Percentiles rank a stretch among this genome's conserved stretches.
These are phyloP conservation scores for Thera obeliscata DNA, from an alignment of 2,888 invertebrate genomes.

Conservation along the genomic window DNA sequence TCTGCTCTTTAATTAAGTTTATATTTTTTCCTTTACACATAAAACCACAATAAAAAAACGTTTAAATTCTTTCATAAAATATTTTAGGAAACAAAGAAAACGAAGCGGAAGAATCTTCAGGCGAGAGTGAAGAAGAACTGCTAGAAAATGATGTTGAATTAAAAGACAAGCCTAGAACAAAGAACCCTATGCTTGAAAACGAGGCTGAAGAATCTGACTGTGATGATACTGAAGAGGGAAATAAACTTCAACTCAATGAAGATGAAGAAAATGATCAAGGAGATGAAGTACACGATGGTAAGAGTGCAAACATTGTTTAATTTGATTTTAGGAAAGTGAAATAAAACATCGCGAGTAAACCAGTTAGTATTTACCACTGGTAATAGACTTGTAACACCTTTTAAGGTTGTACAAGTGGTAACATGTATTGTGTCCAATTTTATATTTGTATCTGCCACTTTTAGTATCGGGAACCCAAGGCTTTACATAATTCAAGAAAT, in stretches of 20 bases:
- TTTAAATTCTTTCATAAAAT: background rate
- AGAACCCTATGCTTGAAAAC: slow-evolving; percentile 72
- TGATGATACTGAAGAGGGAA: slow-evolving; percentile 51
- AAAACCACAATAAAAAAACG: no score
- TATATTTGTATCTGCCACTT: no score
- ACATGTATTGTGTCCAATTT: no score
- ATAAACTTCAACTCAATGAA: slow-evolving; percentile 35
- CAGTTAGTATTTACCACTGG: no score
- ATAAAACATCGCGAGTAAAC: background rate
- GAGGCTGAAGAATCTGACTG: slow-evolving; percentile 81
- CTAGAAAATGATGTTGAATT: slow-evolving; percentile 63
- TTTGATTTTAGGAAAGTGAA: no score
- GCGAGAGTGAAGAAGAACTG: slow-evolving; percentile 67
- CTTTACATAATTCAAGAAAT: no score
- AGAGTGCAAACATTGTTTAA: no score
- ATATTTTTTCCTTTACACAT: no score
- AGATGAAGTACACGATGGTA: slow-evolving; percentile 48
- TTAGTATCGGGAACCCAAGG: no score
- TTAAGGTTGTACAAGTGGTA: no score
- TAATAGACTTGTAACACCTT: no score
- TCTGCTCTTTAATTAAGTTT: no score
- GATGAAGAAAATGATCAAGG: slow-evolving; percentile 52
- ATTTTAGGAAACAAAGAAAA: slow-evolving; percentile 72
- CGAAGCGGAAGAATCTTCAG: slow-evolving; percentile 32
- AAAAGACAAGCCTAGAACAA: slow-evolving; percentile 70